Percentiles rank a stretch among this genome's conserved stretches.
phyloP scores from a whole-genome alignment of 2,888 invertebrate species.

The Petrolisthes manimaculis region DNA sequence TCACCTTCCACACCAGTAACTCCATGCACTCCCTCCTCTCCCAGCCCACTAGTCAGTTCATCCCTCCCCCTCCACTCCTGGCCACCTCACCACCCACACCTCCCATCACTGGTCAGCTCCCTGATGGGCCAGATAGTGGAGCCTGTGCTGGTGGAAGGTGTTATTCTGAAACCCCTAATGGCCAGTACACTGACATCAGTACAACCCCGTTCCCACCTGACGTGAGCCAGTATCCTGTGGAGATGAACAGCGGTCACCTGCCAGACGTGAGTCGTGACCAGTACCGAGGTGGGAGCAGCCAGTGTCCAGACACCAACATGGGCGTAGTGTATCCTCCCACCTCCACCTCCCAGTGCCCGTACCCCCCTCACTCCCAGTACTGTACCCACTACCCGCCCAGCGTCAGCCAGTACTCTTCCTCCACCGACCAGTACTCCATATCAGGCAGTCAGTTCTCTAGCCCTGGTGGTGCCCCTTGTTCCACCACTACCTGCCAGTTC shows the following conservation, averaged over 20 bases:
- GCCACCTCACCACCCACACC: constrained; percentile 52
- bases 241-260: constrained; percentile 19
- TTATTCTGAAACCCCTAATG: constrained; percentile 26
- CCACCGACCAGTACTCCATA: constrained; percentile 55
- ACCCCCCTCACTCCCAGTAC: constrained; percentile 42
- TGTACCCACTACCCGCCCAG: constrained; percentile 47
- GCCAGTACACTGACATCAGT: constrained; percentile 44
- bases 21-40: constrained; percentile 54
- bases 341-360: constrained; percentile 36
- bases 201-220: constrained; percentile 35
- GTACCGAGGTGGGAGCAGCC: constrained; percentile 2
- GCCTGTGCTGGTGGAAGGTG: constrained; percentile 46
- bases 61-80: constrained; percentile 63
- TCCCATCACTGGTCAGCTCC: constrained; percentile 30
- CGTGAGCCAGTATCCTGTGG: constrained; percentile 43
- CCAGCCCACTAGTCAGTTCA: constrained; percentile 62
- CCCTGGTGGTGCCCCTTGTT: constrained; percentile 53
- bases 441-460: constrained; percentile 56
- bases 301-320: constrained; percentile 28
- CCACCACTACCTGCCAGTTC: constrained; percentile 37
- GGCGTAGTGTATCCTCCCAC: constrained; percentile 38
- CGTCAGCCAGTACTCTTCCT: constrained; percentile 55
- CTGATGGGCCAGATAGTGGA: constrained; percentile 39
- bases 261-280: constrained; percentile 31
- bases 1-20: constrained; percentile 58